Evolutionary conservation across 2,113 vertebrate species (phyloP).

Genomic region (Sinocyclocheilus anophthalmus): DNA sequence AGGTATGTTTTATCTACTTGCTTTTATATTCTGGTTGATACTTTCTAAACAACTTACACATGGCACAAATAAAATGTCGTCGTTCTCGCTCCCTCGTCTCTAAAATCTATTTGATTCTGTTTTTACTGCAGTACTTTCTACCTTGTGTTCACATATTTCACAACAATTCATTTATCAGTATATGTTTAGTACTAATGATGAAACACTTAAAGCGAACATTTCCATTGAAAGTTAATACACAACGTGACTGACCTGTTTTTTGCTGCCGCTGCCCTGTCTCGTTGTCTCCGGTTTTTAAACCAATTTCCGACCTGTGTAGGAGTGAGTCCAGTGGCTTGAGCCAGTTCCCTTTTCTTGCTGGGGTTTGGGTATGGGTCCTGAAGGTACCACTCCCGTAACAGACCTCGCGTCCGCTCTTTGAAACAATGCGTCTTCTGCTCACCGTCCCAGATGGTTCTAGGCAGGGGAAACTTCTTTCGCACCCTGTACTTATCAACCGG

Average conservation of each 20-base stretch:
- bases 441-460: slow-evolving; percentile 99
- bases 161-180: slow-evolving; percentile 72
- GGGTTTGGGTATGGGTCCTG: slow-evolving; percentile 99
- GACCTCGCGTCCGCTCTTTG: slow-evolving; percentile 99
- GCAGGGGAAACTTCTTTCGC: slow-evolving; percentile 99
- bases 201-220: neutral
- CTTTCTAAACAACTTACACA: neutral
- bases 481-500: slow-evolving; percentile 99
- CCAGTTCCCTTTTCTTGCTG: slow-evolving; percentile 99
- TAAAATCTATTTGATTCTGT: slow-evolving; percentile 64
- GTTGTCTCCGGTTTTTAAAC: slow-evolving; percentile 99
- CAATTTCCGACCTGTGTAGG: slow-evolving; percentile 99
- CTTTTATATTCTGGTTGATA: neutral
- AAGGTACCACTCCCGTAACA: slow-evolving; percentile 99
- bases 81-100: neutral
- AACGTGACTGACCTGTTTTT: slow-evolving; percentile 94
- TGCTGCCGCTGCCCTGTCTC: slow-evolving; percentile 98
- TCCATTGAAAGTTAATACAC: neutral
- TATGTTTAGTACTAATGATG: slow-evolving; percentile 71
- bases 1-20: neutral
- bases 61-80: slow-evolving; percentile 3
- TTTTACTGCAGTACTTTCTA: neutral
- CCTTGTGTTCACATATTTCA: neutral
- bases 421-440: slow-evolving; percentile 99
- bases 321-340: slow-evolving; percentile 99